These are phyloP conservation scores for Pterocles burchelli DNA, from an alignment of 2,113 vertebrate species.

Conservation along the genomic window DNA sequence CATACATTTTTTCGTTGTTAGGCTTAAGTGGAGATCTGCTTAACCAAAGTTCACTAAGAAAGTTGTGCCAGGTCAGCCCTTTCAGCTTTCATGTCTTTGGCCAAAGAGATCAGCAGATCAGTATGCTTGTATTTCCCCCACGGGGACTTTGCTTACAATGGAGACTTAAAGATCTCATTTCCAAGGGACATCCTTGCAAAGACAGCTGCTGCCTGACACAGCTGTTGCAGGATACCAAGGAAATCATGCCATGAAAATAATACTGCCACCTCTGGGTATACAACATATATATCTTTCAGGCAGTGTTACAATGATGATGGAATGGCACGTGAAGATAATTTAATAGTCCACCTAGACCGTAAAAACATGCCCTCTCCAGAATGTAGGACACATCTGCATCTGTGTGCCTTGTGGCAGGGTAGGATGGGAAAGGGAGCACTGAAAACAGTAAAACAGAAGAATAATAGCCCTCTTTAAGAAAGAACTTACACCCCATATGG, in stretches of 20 bases:
- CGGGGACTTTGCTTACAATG: not conserved
- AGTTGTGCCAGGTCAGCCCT: not conserved
- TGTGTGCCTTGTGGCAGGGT: not conserved
- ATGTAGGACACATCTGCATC: not conserved
- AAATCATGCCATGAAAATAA: not conserved
- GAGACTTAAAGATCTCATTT: conserved; percentile 1
- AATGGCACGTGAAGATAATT: not conserved
- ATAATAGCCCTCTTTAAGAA: not conserved
- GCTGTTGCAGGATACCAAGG: conserved; percentile 2
- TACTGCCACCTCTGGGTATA: not conserved
- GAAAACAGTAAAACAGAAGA: not conserved
- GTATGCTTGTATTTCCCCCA: not conserved
- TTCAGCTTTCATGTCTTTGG: not conserved
- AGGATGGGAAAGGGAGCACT: not conserved
- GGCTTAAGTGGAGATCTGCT: not conserved
- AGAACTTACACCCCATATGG: not conserved
- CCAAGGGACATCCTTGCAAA: not conserved
- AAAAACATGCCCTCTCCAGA: not conserved
- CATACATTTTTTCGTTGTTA: not conserved
- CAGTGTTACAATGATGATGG: not conserved
- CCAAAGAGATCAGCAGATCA: not conserved
- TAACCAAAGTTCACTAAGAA: not conserved
- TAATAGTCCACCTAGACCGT: not conserved
- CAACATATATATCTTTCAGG: not conserved
- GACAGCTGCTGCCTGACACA: not conserved